Evolutionary conservation across 1,140 invertebrate species (phyloP).

Genomic region (Dreissena polymorpha): DNA sequence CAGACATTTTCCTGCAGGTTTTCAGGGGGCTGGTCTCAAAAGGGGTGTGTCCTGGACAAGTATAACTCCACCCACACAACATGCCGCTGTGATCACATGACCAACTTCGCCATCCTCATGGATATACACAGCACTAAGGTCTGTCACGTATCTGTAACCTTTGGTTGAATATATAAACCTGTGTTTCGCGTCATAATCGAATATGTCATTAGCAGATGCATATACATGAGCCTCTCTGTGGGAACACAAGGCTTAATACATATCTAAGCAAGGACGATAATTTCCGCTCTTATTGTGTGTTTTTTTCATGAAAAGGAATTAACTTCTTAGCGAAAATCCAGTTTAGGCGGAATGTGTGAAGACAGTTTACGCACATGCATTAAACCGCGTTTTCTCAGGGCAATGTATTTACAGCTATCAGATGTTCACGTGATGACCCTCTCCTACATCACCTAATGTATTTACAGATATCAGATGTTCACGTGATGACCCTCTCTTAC

Average conservation of each 20-base stretch:
- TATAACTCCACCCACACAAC: constrained; percentile 84
- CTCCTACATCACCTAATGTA: constrained; percentile 85
- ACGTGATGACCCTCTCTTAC: constrained; percentile 85
- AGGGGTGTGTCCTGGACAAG: constrained; percentile 65
- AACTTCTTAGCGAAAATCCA: no score
- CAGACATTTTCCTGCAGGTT: constrained; percentile 20
- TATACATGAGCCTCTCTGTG: no score
- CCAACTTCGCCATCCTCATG: constrained; percentile 94
- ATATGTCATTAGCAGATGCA: no score
- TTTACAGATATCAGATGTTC: constrained; percentile 62
- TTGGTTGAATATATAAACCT: neutral
- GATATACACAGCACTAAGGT: constrained; percentile 81
- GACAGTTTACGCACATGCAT: no score
- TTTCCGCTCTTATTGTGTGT: no score
- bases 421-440: constrained; percentile 82
- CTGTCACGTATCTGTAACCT: constrained; percentile 9
- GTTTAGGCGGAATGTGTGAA: no score
- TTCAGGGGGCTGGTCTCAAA: constrained; percentile 70
- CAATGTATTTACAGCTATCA: constrained; percentile 54
- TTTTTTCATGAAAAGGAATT: no score
- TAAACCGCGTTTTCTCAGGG: no score
- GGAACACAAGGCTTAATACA: no score
- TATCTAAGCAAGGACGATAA: no score
- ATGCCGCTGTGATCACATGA: constrained; percentile 95
- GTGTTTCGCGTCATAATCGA: neutral